phyloP scores from a whole-genome alignment of 2,888 invertebrate species.

The Erebia epiphron region DNA sequence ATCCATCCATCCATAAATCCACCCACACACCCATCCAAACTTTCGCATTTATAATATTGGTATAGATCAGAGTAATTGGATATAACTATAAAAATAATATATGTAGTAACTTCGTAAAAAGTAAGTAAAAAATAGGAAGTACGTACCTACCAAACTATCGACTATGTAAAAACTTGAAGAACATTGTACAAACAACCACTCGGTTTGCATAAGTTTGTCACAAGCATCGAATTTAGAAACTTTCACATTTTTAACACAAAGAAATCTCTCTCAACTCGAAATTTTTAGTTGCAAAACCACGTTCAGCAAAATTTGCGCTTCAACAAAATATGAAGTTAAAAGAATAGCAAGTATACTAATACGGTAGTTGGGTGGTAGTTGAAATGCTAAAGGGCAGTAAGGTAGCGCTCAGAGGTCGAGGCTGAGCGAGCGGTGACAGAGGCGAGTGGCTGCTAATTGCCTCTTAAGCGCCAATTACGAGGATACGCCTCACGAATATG shows the following conservation, averaged over 20 bases:
- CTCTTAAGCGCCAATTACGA: constrained; percentile 76
- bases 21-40: too few relatives aligned
- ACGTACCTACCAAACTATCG: background rate
- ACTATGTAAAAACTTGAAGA: background rate
- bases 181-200: background rate
- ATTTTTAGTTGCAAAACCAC: constrained; percentile 24
- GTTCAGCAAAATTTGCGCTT: constrained; percentile 26
- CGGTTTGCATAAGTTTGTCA: constrained; percentile 6
- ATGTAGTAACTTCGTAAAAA: too few relatives aligned
- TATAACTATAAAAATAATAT: too few relatives aligned
- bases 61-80: too few relatives aligned
- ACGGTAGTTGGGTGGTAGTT: constrained; percentile 33
- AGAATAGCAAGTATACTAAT: constrained; percentile 44
- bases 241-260: constrained; percentile 6
- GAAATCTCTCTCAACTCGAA: constrained; percentile 1
- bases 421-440: constrained; percentile 54
- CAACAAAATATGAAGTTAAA: constrained; percentile 44
- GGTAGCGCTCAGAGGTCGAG: constrained; percentile 52
- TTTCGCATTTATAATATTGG: too few relatives aligned
- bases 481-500: constrained; percentile 40
- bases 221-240: constrained; percentile 3
- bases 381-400: constrained; percentile 48
- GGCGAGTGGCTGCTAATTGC: constrained; percentile 72
- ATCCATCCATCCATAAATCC: too few relatives aligned
- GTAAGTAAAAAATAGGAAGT: too few relatives aligned